Percentiles rank a stretch among this genome's conserved stretches.
These are phyloP conservation scores for Henricia sp. DNA, from an alignment of 53 echinoderm and acorn worm genomes.

Conservation along the genomic window DNA sequence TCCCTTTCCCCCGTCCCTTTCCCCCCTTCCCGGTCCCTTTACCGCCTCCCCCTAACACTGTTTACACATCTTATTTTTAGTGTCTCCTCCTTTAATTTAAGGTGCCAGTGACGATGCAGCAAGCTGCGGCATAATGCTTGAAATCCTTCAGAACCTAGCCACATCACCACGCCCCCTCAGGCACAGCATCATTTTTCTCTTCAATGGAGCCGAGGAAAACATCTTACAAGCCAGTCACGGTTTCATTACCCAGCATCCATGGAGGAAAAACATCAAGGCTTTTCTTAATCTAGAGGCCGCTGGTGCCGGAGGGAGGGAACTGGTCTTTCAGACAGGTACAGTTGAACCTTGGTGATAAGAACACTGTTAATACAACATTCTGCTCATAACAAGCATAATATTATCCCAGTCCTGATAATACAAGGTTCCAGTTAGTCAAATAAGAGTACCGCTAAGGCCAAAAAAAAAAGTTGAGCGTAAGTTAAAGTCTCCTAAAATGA, in stretches of 20 bases:
- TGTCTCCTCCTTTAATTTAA: neutral
- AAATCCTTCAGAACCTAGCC: conserved; percentile 62
- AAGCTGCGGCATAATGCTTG: conserved; percentile 68
- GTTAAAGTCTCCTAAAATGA: too few species aligned
- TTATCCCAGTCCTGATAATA: too few species aligned
- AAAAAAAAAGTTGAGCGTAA: too few species aligned
- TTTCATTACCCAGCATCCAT: conserved; percentile 70
- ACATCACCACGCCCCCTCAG: conserved; percentile 24
- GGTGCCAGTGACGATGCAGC: conserved; percentile 75
- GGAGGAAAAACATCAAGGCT: conserved; percentile 65
- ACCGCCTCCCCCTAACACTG: neutral
- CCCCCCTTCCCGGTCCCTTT: too few species aligned
- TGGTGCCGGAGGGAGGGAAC: conserved; percentile 69
- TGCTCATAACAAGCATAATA: too few species aligned
- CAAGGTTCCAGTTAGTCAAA: too few species aligned
- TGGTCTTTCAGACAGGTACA: conserved; percentile 71
- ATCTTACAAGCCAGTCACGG: conserved; percentile 66
- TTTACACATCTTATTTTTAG: neutral
- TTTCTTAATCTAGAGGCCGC: conserved; percentile 71
- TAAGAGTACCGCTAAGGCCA: too few species aligned
- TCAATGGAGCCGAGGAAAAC: conserved; percentile 78
- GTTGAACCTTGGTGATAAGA: too few species aligned
- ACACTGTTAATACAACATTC: too few species aligned
- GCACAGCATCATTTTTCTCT: conserved; percentile 66
- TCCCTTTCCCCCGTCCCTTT: neutral